These are phyloP conservation scores for Oconnorella tubifera DNA, from an alignment of 2,888 invertebrate species.

Conservation along the genomic window DNA sequence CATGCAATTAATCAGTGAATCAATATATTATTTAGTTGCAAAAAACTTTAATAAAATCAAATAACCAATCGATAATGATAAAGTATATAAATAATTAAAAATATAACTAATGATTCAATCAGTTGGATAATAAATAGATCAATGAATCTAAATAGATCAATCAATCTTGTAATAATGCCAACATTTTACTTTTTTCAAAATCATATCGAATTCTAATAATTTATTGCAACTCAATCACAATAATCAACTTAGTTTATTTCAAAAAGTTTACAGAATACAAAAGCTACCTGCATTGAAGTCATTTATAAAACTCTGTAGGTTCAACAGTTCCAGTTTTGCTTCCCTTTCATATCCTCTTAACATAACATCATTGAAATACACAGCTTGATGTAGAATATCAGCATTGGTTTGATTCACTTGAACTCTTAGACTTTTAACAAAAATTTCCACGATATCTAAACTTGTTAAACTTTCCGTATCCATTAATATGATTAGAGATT, in stretches of 20 bases:
- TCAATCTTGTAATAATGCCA: not conserved
- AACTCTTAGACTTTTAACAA: too few relatives aligned
- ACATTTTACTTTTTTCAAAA: too few relatives aligned
- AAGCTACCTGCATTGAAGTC: not conserved
- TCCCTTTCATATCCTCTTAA: not conserved
- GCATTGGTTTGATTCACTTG: not conserved
- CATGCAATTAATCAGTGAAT: not conserved
- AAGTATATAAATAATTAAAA: too few relatives aligned
- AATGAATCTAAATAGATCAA: not conserved
- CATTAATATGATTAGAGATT: too few relatives aligned
- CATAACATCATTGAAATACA: not conserved
- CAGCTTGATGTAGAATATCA: not conserved
- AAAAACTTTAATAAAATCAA: too few relatives aligned
- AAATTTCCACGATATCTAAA: too few relatives aligned
- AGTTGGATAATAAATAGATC: not conserved
- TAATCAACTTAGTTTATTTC: too few relatives aligned
- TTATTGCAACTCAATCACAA: too few relatives aligned
- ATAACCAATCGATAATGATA: too few relatives aligned
- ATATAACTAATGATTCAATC: not conserved
- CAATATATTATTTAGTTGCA: too few relatives aligned
- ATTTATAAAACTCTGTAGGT: not conserved
- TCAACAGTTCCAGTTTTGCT: not conserved
- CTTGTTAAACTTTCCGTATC: too few relatives aligned
- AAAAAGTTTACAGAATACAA: not conserved
- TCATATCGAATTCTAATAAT: too few relatives aligned